phyloP scores from a whole-genome alignment of 2,888 invertebrate species.

The Mechanitis messenoides region DNA sequence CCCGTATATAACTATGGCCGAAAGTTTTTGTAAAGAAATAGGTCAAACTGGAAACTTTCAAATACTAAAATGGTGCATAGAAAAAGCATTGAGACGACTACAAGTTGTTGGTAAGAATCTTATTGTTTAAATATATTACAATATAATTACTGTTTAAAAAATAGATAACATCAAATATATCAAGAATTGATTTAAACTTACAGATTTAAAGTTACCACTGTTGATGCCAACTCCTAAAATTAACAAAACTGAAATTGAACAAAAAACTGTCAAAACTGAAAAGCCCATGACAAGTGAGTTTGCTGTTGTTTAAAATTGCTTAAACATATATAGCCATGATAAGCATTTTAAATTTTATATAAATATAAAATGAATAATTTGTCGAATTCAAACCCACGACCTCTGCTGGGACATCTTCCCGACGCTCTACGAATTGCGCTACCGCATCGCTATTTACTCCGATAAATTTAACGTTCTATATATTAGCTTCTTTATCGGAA shows the following conservation, averaged over 20 bases:
- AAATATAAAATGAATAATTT: no score
- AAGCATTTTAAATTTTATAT: no score
- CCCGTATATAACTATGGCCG: slow-evolving; percentile 56
- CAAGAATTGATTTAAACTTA: slow-evolving; percentile 9
- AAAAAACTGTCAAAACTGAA: neutral
- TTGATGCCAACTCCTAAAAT: neutral
- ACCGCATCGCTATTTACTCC: no score
- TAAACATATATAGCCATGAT: no score
- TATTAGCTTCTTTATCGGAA: no score
- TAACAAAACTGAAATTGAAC: neutral
- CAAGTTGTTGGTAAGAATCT: slow-evolving; percentile 50
- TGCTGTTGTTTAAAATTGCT: neutral
- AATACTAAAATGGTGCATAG: slow-evolving; percentile 57
- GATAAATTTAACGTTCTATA: no score
- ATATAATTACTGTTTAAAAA: slow-evolving; percentile 5
- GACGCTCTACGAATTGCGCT: no score
- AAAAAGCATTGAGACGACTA: slow-evolving; percentile 57
- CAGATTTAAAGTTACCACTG: slow-evolving; percentile 24
- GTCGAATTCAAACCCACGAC: no score
- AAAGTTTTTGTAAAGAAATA: slow-evolving; percentile 58
- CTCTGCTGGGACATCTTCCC: no score
- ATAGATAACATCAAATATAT: neutral
- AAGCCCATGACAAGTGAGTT: slow-evolving; percentile 1
- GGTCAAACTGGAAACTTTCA: slow-evolving; percentile 49
- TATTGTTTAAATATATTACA: slow-evolving; percentile 7